Percentiles rank a stretch among this genome's conserved stretches.
These are phyloP conservation scores for Tiaroga cobitis DNA, from an alignment of 2,797 vertebrate species.

Conservation along the genomic window DNA sequence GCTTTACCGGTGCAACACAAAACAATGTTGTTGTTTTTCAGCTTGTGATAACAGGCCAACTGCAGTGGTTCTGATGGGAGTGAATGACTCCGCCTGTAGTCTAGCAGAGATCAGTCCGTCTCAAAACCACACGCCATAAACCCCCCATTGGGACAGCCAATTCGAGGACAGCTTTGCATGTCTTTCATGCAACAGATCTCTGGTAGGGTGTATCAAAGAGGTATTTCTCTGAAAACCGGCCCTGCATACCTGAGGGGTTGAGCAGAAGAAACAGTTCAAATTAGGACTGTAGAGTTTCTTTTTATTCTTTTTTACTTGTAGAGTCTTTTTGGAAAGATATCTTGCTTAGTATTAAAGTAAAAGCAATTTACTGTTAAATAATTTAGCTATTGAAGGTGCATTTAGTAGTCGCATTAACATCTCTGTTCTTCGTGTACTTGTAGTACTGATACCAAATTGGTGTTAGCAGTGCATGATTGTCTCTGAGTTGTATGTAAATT, in stretches of 20 bases:
- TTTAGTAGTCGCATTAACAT: background rate
- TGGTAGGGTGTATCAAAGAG: slow-evolving; percentile 64
- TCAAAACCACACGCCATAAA: slow-evolving; percentile 55
- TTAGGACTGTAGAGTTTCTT: background rate
- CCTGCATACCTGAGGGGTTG: slow-evolving; percentile 62
- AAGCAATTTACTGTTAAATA: background rate
- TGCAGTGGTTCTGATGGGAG: slow-evolving; percentile 57
- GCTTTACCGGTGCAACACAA: slow-evolving; percentile 54
- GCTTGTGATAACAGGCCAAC: slow-evolving; percentile 45
- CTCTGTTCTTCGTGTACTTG: background rate
- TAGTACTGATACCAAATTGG: background rate
- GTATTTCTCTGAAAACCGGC: slow-evolving; percentile 54
- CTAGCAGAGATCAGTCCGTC: slow-evolving; percentile 50
- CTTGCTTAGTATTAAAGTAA: background rate
- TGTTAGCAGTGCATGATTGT: background rate
- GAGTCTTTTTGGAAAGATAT: background rate
- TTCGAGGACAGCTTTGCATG: slow-evolving; percentile 74
- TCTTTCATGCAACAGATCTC: slow-evolving; percentile 69
- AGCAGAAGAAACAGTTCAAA: slow-evolving; percentile 34
- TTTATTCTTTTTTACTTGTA: slow-evolving; percentile 36
- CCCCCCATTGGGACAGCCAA: slow-evolving; percentile 70
- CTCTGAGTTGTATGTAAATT: background rate
- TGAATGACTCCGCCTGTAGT: slow-evolving; percentile 51
- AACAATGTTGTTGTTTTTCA: slow-evolving; percentile 56
- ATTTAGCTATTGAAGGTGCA: background rate